phyloP scores from a whole-genome alignment of 2,113 vertebrate species.

The Ceuthmochares aereus region DNA sequence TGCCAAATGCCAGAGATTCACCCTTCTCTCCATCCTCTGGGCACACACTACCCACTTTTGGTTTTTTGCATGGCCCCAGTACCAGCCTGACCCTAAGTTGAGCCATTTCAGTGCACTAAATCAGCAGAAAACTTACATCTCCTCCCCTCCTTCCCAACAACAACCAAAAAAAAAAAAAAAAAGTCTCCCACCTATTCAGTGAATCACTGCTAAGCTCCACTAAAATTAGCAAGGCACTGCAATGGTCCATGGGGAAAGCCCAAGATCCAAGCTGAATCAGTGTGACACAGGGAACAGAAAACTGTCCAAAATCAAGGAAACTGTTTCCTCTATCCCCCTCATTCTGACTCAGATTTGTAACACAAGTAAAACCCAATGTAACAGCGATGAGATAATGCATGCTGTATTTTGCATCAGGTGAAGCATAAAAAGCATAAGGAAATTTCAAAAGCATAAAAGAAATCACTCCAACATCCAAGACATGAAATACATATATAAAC shows the following conservation, averaged over 20 bases:
- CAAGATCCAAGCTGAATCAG: background rate
- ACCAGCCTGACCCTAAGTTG: background rate
- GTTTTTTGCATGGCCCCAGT: accelerated
- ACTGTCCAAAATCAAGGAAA: background rate
- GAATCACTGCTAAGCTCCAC: background rate
- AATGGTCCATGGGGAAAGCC: background rate
- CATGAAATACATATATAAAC: background rate
- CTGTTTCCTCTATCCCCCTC: background rate
- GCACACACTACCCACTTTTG: background rate
- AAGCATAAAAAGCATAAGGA: background rate
- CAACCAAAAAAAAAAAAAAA: background rate
- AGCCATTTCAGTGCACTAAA: background rate
- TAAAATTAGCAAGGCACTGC: background rate
- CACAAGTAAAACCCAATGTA: background rate
- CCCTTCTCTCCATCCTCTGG: background rate
- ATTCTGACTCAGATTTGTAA: conserved; percentile 13
- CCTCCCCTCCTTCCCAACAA: background rate
- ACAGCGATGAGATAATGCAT: background rate
- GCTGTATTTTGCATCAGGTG: background rate
- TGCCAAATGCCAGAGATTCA: background rate
- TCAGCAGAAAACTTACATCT: background rate
- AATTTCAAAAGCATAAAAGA: background rate
- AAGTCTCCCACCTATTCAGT: background rate
- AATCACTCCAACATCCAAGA: background rate
- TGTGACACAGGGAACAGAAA: background rate